Base-by-base conservation (phyloP, 2,888 invertebrate genomes). In the Noctua pronuba region DNA sequence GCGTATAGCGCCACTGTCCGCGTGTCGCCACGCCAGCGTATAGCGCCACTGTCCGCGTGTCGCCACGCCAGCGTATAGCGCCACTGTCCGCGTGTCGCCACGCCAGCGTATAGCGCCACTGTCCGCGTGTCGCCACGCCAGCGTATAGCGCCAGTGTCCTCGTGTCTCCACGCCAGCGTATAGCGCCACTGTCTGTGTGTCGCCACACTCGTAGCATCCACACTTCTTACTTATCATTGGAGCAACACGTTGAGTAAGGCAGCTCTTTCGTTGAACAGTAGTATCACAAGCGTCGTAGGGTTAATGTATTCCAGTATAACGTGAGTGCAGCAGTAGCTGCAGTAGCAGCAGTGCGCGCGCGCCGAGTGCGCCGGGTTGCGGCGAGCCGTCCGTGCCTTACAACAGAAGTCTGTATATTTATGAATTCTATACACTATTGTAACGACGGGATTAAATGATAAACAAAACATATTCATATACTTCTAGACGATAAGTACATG, bases 311-410 rank as follows among this genome's bases (percentile, higher is more conserved):
- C 49, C 55, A 67, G 41, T 70, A 38, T 64, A 68, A 49, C 8
- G 55, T 60, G 79, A 55, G 75, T 55, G n/a, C 73, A 70, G 70
- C 66, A 65, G 65, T 46, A 76, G 58, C 28, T 28, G 58, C 6
- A 58, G 58, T 2, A 18, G 28, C n/a, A n/a, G 13, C 16, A 8
- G 79, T 62, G 74, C 62, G 77, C 65, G 80, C 41, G 86, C 8
- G 80, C 70, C 76, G 85, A 41, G 86, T 69, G 88, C 77, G 38
- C 69, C 75, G 79, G 91, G 88, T 88, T 68, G 93, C 92, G 93
- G 91, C 88, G 92, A 80, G 89, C 78, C 93, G 93, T 87, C 93
- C 89, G 95, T 94, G 95, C 95, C 95, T 95, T 95, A 92, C 49
- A 69, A 85, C 76, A 88, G 78, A 92, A 94, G 93, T 94, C 94